Conservation (phyloP, 2,888 invertebrate genomes). For the Platynereis dumerilii region DNA sequence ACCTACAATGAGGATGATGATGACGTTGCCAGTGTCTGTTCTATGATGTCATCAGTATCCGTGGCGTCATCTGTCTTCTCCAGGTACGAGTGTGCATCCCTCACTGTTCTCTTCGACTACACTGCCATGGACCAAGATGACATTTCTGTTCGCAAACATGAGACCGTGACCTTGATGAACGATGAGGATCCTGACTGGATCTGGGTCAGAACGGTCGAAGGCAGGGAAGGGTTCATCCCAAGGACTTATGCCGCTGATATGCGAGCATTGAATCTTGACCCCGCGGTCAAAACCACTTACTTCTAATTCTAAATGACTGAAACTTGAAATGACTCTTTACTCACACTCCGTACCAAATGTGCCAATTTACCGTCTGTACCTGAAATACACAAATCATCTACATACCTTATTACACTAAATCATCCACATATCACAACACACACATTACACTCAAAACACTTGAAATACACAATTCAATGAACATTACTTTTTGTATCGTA, state of each 20-base stretch:
- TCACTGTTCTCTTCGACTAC: slow-evolving; percentile 5
- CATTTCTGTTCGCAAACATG: not conserved
- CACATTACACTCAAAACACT: too few species aligned
- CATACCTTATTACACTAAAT: too few species aligned
- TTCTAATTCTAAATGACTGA: not conserved
- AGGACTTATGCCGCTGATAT: slow-evolving; percentile 1
- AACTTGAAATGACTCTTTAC: too few species aligned
- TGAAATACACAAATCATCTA: too few species aligned
- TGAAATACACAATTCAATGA: too few species aligned
- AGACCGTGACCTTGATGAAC: not conserved
- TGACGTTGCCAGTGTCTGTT: not conserved
- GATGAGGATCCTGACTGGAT: slow-evolving; percentile 10
- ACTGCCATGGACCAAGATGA: not conserved
- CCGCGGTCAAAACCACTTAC: slow-evolving; percentile 3
- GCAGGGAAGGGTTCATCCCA: not conserved
- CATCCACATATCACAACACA: too few species aligned
- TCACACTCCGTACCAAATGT: too few species aligned
- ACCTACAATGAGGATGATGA: not conserved
- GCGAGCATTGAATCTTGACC: not conserved
- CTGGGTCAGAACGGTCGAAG: not conserved
- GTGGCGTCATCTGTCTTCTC: slow-evolving; percentile 5
- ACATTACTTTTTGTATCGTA: too few species aligned
- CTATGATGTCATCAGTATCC: not conserved
- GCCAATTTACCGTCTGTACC: too few species aligned
- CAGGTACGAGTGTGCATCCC: not conserved